Percentiles rank a stretch among this genome's conserved stretches.
Evolutionary conservation across 2,797 vertebrate species (phyloP).

Genomic region (Phaenicophaeus curvirostris): DNA sequence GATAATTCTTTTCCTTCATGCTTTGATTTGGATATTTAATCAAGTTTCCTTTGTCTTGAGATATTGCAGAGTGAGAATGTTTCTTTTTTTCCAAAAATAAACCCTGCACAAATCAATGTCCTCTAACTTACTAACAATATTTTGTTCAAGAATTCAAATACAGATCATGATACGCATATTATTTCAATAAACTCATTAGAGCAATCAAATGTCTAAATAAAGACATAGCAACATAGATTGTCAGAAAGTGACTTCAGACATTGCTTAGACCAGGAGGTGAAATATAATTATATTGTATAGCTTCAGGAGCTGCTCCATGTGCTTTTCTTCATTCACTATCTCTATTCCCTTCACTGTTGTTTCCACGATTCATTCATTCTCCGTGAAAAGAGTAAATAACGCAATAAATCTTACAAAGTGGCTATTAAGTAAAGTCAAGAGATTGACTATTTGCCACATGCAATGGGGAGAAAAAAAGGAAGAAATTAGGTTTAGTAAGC

Average conservation of each 20-base stretch:
- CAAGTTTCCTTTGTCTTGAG: too few relatives aligned
- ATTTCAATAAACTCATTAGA: too few relatives aligned
- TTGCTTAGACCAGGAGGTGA: neutral
- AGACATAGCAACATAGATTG: neutral
- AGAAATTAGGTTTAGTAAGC: neutral
- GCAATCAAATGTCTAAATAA: neutral
- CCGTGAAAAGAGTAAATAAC: neutral
- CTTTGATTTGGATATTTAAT: too few relatives aligned
- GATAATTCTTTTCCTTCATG: too few relatives aligned
- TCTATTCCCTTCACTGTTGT: neutral
- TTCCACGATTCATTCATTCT: neutral
- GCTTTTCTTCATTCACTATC: neutral
- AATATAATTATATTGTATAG: neutral
- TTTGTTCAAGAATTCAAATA: too few relatives aligned
- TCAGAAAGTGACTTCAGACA: neutral
- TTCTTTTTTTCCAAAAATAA: too few relatives aligned
- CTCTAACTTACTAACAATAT: too few relatives aligned
- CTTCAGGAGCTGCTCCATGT: neutral
- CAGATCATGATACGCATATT: too few relatives aligned
- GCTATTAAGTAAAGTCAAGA: neutral
- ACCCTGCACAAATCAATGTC: too few relatives aligned
- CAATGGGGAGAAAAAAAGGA: neutral
- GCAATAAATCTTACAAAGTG: neutral
- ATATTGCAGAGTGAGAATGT: too few relatives aligned
- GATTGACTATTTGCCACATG: neutral